Percentiles rank a stretch among this genome's conserved stretches.
Evolutionary conservation across 2,113 vertebrate genomes (phyloP).

Genomic region (Notothenia coriiceps): DNA sequence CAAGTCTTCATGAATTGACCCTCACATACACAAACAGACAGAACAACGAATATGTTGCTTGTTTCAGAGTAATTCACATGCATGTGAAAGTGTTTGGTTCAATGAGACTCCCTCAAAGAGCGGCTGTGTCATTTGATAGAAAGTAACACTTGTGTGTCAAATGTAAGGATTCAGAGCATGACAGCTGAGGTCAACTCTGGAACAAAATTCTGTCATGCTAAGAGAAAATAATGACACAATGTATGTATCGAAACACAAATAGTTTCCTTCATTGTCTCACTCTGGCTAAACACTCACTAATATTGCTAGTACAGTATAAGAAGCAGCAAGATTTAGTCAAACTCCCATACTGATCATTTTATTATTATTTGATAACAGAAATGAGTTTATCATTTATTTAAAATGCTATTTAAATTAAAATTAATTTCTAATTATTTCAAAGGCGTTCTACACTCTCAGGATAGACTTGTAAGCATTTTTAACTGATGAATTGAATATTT

Average conservation of each 20-base stretch:
- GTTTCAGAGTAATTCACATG: constrained; percentile 1
- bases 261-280: neutral
- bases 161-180: constrained; percentile 19
- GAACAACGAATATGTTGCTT: neutral
- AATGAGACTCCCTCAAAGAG: neutral
- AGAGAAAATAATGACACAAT: constrained; percentile 7
- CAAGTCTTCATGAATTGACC: neutral
- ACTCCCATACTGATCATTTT: neutral
- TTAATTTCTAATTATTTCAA: too few species aligned
- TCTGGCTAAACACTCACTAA: neutral
- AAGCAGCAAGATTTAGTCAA: neutral
- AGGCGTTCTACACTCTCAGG: too few species aligned
- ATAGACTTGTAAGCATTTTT: too few species aligned
- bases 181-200: neutral
- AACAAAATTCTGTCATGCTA: neutral
- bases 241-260: constrained; percentile 7
- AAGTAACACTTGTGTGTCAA: constrained; percentile 21
- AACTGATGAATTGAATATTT: too few species aligned
- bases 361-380: neutral
- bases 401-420: too few species aligned
- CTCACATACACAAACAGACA: too few species aligned
- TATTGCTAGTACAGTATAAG: neutral
- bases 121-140: constrained; percentile 5
- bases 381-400: constrained; percentile 7
- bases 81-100: neutral